Base-by-base conservation (phyloP, 2,113 vertebrate genomes). In the Callithrix jacchus region DNA sequence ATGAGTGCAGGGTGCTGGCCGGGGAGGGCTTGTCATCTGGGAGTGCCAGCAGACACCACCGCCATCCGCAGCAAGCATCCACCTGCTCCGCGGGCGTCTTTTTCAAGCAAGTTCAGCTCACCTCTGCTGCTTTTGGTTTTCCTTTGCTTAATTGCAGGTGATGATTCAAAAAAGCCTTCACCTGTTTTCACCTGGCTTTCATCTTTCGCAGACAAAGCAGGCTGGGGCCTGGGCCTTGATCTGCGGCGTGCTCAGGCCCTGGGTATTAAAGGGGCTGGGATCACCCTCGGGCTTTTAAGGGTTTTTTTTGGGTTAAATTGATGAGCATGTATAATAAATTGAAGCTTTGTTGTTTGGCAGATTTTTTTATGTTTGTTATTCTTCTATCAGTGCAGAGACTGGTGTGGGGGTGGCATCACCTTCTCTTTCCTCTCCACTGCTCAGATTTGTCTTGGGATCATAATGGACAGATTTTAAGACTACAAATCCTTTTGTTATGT, bases 81-180 rank as follows among this genome's bases (percentile, higher is more conserved):
- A 98, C 98, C 98, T 98, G 98, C 97, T 98, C 97, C 21, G 0
- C 52, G 96, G 98, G 92, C 87, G 98, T 95, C 98, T 98, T 98
- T 98, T 96, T 97, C 93, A 97, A 98, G 98, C 80, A 91, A 98
- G 98, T 98, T 98, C 98, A 96, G 97, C 97, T 98, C 97, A 96
- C 98, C 97, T 97, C 97, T 97, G 97, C 98, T 98, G 97, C 98
- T 98, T 98, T 98, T 97, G 94, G 97, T 97, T 98, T 98, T 97
- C 98, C 98, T 98, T 98, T 97, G 97, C 98, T 98, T 98, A 98
- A 98, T 98, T 98, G 98, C 98, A 99, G 98, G 99, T 99, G 99
- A 98, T 98, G 98, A 98, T 98, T 98, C 98, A 98, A 98, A 98
- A 98, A 97, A 98, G 98, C 96, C 98, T 98, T 98, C 98, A 98